These are phyloP conservation scores for Aethes cnicana DNA, from an alignment of 2,888 invertebrate genomes.

Conservation along the genomic window DNA sequence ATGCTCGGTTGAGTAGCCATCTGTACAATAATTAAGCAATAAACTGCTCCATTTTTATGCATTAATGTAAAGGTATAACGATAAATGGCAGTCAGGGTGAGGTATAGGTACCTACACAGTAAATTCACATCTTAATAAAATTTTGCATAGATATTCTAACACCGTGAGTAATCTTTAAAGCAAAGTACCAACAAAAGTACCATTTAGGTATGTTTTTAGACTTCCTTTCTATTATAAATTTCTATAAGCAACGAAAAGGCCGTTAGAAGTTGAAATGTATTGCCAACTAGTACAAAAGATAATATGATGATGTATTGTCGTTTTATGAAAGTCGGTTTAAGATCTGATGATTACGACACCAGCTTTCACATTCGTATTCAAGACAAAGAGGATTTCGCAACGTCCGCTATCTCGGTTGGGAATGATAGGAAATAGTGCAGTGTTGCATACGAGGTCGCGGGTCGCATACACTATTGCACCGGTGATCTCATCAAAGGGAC, in stretches of 20 bases:
- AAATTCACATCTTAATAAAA: too few species aligned
- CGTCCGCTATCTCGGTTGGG: slow-evolving; percentile 58
- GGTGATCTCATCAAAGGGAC: slow-evolving; percentile 81
- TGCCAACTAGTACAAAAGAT: slow-evolving; percentile 10
- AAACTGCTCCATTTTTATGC: background rate
- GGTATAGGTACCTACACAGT: too few species aligned
- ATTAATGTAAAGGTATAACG: background rate
- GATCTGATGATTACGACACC: slow-evolving; percentile 50
- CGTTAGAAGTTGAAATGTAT: slow-evolving; percentile 16
- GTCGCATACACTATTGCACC: slow-evolving; percentile 73
- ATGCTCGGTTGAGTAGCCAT: slow-evolving; percentile 10
- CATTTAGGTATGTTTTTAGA: too few species aligned
- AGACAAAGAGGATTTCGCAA: slow-evolving; percentile 76
- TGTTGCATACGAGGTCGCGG: slow-evolving; percentile 71
- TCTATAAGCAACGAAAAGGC: too few species aligned
- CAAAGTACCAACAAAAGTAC: too few species aligned
- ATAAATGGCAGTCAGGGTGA: too few species aligned
- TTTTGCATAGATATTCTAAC: too few species aligned
- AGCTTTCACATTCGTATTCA: slow-evolving; percentile 50
- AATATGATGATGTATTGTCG: slow-evolving; percentile 13
- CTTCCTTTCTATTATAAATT: too few species aligned
- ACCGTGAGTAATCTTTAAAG: too few species aligned
- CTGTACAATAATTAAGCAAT: slow-evolving; percentile 16
- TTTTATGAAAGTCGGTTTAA: slow-evolving; percentile 27
- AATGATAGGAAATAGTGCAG: slow-evolving; percentile 80